phyloP scores from a whole-genome alignment of 2,113 vertebrate species.

The Pristiophorus japonicus region DNA sequence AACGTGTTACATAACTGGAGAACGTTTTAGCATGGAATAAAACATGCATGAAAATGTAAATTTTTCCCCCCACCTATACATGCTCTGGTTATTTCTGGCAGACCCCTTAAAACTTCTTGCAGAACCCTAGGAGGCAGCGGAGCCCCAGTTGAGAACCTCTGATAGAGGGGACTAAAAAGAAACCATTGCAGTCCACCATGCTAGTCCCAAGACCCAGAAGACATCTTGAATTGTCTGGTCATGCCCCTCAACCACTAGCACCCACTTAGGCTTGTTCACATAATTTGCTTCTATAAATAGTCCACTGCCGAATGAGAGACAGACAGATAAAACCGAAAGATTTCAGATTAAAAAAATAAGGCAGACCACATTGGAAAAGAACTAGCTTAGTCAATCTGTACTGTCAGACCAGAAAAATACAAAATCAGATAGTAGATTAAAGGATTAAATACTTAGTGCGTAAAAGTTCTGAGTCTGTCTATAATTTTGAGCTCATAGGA shows the following conservation, averaged over 20 bases:
- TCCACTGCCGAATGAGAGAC: not conserved
- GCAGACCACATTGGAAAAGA: not conserved
- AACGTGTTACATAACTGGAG: too few relatives aligned
- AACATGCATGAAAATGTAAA: too few relatives aligned
- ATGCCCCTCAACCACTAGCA: not conserved
- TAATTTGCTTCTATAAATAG: not conserved
- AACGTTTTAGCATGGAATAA: too few relatives aligned
- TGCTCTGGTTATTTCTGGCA: too few relatives aligned
- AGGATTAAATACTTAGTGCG: not conserved
- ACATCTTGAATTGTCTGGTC: not conserved
- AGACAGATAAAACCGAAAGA: not conserved
- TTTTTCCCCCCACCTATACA: too few relatives aligned
- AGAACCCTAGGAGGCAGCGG: too few relatives aligned
- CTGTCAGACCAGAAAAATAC: not conserved
- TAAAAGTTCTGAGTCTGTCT: not conserved
- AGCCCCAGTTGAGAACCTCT: too few relatives aligned
- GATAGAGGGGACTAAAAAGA: not conserved
- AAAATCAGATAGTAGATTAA: not conserved
- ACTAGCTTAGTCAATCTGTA: not conserved
- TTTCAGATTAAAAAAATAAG: not conserved
- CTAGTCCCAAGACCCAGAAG: not conserved
- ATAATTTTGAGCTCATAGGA: not conserved
- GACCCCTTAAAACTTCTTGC: too few relatives aligned
- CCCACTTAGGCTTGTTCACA: not conserved
- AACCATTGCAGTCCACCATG: not conserved